Percentiles rank a stretch among this genome's conserved stretches.
Conservation (phyloP, 2,797 vertebrate genomes). For the Masticophis lateralis region DNA sequence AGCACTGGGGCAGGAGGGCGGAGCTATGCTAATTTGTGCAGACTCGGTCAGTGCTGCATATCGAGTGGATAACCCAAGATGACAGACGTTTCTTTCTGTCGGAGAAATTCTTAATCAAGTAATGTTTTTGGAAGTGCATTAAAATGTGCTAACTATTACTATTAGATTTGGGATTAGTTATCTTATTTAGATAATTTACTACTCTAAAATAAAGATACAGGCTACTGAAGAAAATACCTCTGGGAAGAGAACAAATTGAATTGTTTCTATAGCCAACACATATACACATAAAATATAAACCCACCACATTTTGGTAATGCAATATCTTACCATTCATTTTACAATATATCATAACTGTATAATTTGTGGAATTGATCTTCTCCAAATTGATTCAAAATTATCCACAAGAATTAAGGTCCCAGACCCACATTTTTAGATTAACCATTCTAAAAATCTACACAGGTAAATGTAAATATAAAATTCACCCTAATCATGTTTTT, state of each 20-base stretch:
- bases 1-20: too few relatives aligned
- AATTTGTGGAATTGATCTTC: neutral
- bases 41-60: too few relatives aligned
- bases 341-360: neutral
- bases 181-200: neutral
- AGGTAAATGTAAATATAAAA: neutral
- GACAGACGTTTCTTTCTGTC: too few relatives aligned
- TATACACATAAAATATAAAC: neutral
- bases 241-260: neutral
- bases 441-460: neutral
- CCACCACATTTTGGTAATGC: neutral
- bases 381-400: neutral
- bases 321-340: neutral
- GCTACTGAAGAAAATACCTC: neutral
- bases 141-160: neutral
- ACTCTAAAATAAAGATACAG: neutral
- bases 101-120: neutral
- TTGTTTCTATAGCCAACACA: neutral
- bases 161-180: neutral
- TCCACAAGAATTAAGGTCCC: neutral
- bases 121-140: neutral
- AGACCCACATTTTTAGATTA: neutral
- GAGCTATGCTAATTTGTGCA: too few relatives aligned
- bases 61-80: too few relatives aligned
- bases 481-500: neutral